These are phyloP conservation scores for Lagopus leucura DNA, from an alignment of 2,113 vertebrate species.

Conservation along the genomic window DNA sequence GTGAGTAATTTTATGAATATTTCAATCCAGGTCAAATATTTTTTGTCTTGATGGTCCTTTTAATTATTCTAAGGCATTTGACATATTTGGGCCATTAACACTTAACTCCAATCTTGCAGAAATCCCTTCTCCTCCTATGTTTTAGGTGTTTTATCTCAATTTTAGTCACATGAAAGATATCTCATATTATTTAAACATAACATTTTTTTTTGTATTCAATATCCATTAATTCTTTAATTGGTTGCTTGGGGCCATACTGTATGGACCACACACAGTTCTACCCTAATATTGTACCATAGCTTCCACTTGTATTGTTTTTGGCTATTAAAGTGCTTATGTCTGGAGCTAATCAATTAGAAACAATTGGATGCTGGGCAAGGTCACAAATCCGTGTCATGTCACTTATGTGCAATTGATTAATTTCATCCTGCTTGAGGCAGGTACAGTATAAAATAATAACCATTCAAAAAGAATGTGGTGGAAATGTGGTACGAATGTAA, in stretches of 20 bases:
- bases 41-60: conserved; percentile 27
- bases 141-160: conserved; percentile 49
- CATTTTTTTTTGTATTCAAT: conserved; percentile 48
- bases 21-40: conserved; percentile 32
- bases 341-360: conserved; percentile 70
- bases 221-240: conserved; percentile 71
- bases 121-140: not conserved
- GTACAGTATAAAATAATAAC: conserved; percentile 52
- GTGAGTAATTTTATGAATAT: conserved; percentile 38
- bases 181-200: conserved; percentile 60
- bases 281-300: conserved; percentile 29
- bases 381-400: conserved; percentile 56
- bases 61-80: conserved; percentile 29
- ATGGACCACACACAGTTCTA: conserved; percentile 60
- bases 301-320: conserved; percentile 64
- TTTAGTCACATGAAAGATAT: conserved; percentile 53
- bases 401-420: conserved; percentile 63
- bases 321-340: conserved; percentile 60
- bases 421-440: conserved; percentile 66
- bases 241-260: conserved; percentile 53
- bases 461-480: conserved; percentile 50
- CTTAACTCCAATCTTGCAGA: conserved; percentile 37
- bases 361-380: conserved; percentile 69
- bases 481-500: conserved; percentile 60
- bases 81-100: conserved; percentile 34